Conservation (phyloP, 2,888 invertebrate species). For the Allacma fusca region DNA sequence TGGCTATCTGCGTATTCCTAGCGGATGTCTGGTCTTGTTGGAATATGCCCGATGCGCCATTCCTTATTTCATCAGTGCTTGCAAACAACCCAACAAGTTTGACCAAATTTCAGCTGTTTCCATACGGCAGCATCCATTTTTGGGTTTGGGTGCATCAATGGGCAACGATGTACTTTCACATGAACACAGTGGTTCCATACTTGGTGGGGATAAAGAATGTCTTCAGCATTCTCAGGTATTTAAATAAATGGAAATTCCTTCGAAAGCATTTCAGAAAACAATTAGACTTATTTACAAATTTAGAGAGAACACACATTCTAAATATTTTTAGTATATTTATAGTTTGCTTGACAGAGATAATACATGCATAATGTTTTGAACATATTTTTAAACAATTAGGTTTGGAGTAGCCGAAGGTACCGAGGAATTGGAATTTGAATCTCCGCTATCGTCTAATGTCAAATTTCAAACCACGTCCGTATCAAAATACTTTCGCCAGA, state of each 20-base stretch:
- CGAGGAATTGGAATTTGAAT: not conserved
- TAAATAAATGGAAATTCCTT: not conserved
- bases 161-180: conserved; percentile 17
- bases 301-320: too few relatives aligned
- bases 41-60: not conserved
- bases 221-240: not conserved
- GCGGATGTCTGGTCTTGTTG: not conserved
- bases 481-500: not conserved
- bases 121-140: conserved; percentile 10
- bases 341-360: too few relatives aligned
- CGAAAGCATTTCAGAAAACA: not conserved
- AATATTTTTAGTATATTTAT: too few relatives aligned
- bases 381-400: too few relatives aligned
- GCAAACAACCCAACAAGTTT: not conserved
- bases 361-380: too few relatives aligned
- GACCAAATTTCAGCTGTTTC: not conserved
- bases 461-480: not conserved
- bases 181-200: not conserved
- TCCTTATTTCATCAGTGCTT: not conserved
- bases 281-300: too few relatives aligned
- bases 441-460: not conserved
- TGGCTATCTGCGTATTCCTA: too few relatives aligned
- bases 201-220: not conserved
- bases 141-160: conserved; percentile 37
- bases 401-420: not conserved